Base-by-base conservation (phyloP, 2,113 vertebrate species). In the Theristicus caerulescens region DNA sequence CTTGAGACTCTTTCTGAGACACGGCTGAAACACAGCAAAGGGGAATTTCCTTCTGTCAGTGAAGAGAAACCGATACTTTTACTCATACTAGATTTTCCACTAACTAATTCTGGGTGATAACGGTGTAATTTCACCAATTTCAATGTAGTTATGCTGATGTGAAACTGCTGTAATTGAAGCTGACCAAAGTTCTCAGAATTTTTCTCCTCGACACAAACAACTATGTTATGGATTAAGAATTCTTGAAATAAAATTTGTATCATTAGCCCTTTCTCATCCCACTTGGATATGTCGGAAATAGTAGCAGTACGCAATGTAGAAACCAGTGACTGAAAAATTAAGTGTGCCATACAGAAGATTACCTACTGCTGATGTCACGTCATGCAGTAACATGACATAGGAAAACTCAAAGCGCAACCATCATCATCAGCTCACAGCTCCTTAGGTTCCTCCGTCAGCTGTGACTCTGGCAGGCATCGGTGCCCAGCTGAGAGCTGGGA, bases 381-480 rank as follows among this genome's bases (percentile, higher is more conserved):
- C 52, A 11, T 44, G 22, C 81, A 52, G 42, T 26, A 64, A 51
- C 2, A 1, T 10, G 29, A 52, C 21, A 12, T 10, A 44, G 29
- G 20, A 76, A 42, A 86, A 51, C 11, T 44, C 69, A 47, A 40
- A 52, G 44, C 38, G 52, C 38, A 70, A 2, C 13, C 20, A 16
- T 15, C 10, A 54, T 20, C 1, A 0, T 14, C 38, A 73, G 31
- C 31, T 11, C 4, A 0, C 38, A 47, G 29, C 16, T 65, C 64
- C 64, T 59, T 40, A 22, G 34, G 10, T 58, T 76, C 38, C 25
- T 40, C 1, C 1, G 1, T 44, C 32, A 38, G 13, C 54, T 38
- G 59, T 40, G 51, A 36, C 34, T 54, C 49, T 58, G n/a, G 51
- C 36, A 32, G 62, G n/a, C 22, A 19, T 40, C 7, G 0, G 27